Evolutionary conservation across 2,888 invertebrate genomes (phyloP).

Genomic region (Cryptocheilus praepositus): DNA sequence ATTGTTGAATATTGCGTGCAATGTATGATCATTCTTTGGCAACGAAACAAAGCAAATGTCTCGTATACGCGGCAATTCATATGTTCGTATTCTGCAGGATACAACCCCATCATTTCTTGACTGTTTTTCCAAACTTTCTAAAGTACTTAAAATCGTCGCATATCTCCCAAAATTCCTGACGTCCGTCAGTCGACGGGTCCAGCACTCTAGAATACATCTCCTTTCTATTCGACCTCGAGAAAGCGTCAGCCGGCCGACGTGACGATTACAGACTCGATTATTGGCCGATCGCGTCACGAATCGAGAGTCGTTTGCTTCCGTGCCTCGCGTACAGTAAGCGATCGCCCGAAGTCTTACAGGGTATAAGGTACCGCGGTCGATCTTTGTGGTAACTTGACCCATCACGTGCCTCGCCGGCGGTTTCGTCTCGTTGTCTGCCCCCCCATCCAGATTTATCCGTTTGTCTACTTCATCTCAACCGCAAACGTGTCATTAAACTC

Average conservation of each 20-base stretch:
- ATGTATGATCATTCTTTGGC: no score
- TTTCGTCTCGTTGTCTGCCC: slow-evolving; percentile 19
- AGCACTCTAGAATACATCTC: no score
- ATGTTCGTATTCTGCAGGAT: no score
- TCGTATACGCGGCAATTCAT: no score
- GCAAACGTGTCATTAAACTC: slow-evolving; percentile 47
- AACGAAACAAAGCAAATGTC: no score
- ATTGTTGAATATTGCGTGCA: no score
- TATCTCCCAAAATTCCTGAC: no score
- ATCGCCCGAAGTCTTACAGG: slow-evolving; percentile 1
- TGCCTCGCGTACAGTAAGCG: background rate
- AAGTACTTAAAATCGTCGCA: no score
- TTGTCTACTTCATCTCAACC: slow-evolving; percentile 24
- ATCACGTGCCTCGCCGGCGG: slow-evolving; percentile 24
- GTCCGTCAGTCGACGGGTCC: no score
- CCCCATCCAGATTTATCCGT: slow-evolving; percentile 31
- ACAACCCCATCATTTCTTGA: no score
- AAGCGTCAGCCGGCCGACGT: background rate
- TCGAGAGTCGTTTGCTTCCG: slow-evolving; percentile 5
- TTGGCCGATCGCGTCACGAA: background rate
- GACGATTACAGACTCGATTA: slow-evolving; percentile 10
- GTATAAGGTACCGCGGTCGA: slow-evolving; percentile 20
- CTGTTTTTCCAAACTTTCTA: no score
- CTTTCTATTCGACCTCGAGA: no score
- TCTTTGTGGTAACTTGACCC: slow-evolving; percentile 41